These are phyloP conservation scores for Syngnathus rostellatus DNA, from an alignment of 2,797 vertebrate species.

Conservation along the genomic window DNA sequence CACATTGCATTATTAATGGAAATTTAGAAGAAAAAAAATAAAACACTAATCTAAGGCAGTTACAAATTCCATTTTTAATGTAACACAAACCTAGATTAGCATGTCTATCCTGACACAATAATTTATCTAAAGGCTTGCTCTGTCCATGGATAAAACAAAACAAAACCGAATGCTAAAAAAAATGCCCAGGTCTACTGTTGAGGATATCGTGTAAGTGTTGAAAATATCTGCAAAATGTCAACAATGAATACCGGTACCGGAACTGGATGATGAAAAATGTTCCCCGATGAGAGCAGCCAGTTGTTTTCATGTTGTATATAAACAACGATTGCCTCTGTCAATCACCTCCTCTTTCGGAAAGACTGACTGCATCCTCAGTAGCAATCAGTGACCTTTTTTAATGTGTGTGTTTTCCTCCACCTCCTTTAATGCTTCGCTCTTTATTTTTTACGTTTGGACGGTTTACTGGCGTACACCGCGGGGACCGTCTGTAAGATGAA, in stretches of 20 bases:
- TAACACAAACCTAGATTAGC: not conserved
- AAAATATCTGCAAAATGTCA: not conserved
- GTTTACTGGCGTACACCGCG: conserved; percentile 6
- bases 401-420: not conserved
- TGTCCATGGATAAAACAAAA: not conserved
- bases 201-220: not conserved
- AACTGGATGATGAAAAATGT: not conserved
- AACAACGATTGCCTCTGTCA: not conserved
- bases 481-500: conserved; percentile 16
- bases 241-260: not conserved
- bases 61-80: not conserved
- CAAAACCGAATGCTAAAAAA: not conserved
- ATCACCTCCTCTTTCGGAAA: not conserved
- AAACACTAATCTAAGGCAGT: not conserved
- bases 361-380: not conserved
- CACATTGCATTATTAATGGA: not conserved
- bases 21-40: not conserved
- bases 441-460: conserved; percentile 6
- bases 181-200: not conserved
- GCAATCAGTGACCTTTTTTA: not conserved
- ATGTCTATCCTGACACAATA: not conserved
- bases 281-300: not conserved
- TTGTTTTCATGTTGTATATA: not conserved
- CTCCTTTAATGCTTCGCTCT: not conserved
- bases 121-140: not conserved